Conservation (phyloP, 1,140 invertebrate species). For the Drosophila tristis region DNA sequence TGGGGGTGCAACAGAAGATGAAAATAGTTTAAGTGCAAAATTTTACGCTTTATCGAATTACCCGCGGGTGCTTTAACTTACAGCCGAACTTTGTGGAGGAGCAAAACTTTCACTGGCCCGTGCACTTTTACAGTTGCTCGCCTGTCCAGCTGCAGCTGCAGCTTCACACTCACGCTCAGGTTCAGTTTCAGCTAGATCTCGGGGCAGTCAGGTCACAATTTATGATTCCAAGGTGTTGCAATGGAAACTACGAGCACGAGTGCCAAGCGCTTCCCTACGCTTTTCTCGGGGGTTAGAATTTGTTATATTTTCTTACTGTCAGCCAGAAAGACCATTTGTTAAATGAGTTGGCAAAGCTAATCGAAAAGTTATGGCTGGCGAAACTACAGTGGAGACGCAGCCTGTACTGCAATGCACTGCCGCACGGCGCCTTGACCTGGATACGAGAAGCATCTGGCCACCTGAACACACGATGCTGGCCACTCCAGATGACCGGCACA, state of each 20-base stretch:
- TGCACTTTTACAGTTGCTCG: background rate
- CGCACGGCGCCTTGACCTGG: slow-evolving; percentile 49
- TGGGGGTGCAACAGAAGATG: slow-evolving; percentile 22
- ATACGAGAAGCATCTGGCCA: slow-evolving; percentile 19
- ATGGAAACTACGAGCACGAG: slow-evolving; percentile 58
- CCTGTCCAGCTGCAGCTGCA: slow-evolving; percentile 4
- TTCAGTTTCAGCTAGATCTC: background rate
- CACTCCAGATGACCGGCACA: slow-evolving; percentile 34
- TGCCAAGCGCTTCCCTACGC: slow-evolving; percentile 8
- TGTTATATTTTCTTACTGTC: slow-evolving; percentile 79
- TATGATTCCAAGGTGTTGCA: slow-evolving; percentile 81
- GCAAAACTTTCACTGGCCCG: slow-evolving; percentile 55
- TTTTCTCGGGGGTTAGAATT: slow-evolving; percentile 53
- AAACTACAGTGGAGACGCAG: background rate
- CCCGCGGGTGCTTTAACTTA: slow-evolving; percentile 81
- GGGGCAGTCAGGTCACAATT: slow-evolving; percentile 56
- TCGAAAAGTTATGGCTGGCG: slow-evolving; percentile 67
- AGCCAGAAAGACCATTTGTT: slow-evolving; percentile 71
- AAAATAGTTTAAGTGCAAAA: slow-evolving; percentile 83
- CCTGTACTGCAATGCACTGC: slow-evolving; percentile 16
- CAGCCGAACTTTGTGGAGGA: slow-evolving; percentile 55
- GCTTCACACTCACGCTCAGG: too few relatives aligned
- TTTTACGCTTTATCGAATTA: slow-evolving; percentile 83
- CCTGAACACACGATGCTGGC: background rate
- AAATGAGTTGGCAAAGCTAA: slow-evolving; percentile 81